Percentiles rank a stretch among this genome's conserved stretches.
Conservation (phyloP, 2,888 invertebrate species). For the Phania funesta region DNA sequence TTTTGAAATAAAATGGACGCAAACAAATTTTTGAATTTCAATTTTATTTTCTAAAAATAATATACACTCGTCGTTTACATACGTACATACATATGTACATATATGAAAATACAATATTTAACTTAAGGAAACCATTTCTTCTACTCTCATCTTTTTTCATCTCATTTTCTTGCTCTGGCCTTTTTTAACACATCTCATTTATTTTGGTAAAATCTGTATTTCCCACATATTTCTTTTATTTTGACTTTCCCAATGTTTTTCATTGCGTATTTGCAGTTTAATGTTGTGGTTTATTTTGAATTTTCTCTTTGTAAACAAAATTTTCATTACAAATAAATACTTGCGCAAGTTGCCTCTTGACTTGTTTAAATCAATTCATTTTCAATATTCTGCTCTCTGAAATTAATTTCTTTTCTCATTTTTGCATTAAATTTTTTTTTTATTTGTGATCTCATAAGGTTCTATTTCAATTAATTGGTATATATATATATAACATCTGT, state of each 20-base stretch:
- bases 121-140: conserved; percentile 24
- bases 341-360: neutral
- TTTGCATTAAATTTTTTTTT: too few species aligned
- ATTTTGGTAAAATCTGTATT: conserved; percentile 12
- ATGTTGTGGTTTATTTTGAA: conserved; percentile 10
- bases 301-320: conserved; percentile 53
- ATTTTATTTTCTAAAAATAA: conserved; percentile 70
- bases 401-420: too few species aligned
- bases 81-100: too few species aligned
- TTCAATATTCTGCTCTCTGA: neutral
- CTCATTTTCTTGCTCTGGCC: conserved; percentile 21
- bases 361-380: neutral
- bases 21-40: conserved; percentile 44
- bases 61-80: conserved; percentile 56
- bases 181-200: neutral
- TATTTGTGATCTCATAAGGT: too few species aligned
- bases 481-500: too few species aligned
- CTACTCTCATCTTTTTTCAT: conserved; percentile 7
- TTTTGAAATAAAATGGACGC: conserved; percentile 58
- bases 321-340: neutral
- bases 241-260: conserved; percentile 58
- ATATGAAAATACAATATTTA: conserved; percentile 57
- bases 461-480: too few species aligned
- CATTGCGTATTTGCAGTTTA: conserved; percentile 52
- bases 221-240: neutral